A percentile compares a stretch with the other conserved stretches of the same genome.
These are phyloP conservation scores for Ailuropoda melanoleuca DNA, from an alignment of 2,113 vertebrate species.

Conservation along the genomic window DNA sequence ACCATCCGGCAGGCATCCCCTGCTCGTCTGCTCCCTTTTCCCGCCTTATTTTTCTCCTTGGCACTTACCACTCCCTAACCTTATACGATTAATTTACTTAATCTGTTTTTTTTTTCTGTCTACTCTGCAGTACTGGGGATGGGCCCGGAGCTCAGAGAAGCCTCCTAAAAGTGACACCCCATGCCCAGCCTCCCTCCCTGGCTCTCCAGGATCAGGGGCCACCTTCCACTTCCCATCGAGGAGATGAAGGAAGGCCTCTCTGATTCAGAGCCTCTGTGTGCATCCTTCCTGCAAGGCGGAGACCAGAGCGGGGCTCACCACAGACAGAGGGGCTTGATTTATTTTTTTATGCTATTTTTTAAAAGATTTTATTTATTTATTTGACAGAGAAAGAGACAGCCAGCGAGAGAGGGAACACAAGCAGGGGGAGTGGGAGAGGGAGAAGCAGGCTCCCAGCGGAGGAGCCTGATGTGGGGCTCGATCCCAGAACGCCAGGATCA, in stretches of 20 bases:
- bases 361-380: no score
- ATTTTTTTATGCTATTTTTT: no score
- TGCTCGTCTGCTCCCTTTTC: background rate
- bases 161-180: background rate
- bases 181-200: background rate
- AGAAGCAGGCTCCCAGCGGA: no score
- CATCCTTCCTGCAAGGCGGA: conserved; percentile 62
- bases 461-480: no score
- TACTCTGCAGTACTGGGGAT: background rate
- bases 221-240: background rate
- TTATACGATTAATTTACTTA: background rate
- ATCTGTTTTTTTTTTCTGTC: background rate
- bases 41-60: background rate
- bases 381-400: no score
- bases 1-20: background rate
- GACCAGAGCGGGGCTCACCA: conserved; percentile 68
- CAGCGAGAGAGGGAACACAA: no score
- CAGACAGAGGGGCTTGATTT: conserved; percentile 62
- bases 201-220: background rate
- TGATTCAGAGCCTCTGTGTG: conserved; percentile 66
- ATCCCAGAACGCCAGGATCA: no score
- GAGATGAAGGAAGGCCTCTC: conserved; percentile 36
- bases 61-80: background rate
- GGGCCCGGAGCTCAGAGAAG: background rate
- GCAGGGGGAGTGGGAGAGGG: no score